These are phyloP conservation scores for Crossaster papposus DNA, from an alignment of 53 echinoderm and acorn worm species.

Conservation along the genomic window DNA sequence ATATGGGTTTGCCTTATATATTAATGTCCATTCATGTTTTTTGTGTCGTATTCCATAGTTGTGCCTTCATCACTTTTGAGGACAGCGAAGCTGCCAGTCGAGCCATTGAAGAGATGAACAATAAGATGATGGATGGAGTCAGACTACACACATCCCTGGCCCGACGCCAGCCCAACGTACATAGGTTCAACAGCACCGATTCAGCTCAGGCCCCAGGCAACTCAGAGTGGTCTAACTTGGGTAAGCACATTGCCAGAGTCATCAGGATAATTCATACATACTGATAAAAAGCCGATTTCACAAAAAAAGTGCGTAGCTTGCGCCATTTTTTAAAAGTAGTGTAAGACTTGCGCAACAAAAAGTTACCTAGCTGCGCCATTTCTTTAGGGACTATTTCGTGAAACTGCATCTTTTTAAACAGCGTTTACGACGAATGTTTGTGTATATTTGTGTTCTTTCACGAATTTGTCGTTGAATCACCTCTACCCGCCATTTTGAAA, in stretches of 20 bases:
- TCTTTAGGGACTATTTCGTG: no score
- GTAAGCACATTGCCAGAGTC: conserved; percentile 26
- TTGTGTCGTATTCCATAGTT: conserved; percentile 38
- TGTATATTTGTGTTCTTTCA: no score
- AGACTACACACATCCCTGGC: conserved; percentile 75
- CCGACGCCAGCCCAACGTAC: conserved; percentile 73
- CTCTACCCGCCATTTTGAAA: no score
- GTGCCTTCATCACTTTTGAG: conserved; percentile 94
- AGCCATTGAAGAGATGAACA: conserved; percentile 77
- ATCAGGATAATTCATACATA: background rate
- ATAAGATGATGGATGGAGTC: conserved; percentile 67
- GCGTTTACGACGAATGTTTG: no score
- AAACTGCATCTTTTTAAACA: no score
- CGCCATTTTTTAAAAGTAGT: no score
- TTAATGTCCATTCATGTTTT: background rate
- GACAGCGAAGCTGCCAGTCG: conserved; percentile 73
- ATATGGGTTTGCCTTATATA: background rate
- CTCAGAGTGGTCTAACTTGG: conserved; percentile 54
- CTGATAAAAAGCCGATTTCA: no score
- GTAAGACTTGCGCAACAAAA: no score
- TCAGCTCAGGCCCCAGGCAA: conserved; percentile 10
- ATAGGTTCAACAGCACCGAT: conserved; percentile 29
- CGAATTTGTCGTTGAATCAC: no score
- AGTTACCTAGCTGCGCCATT: no score
- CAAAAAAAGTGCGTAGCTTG: no score